Conservation (phyloP, 2,888 invertebrate genomes). For the Barypeithes pellucidus region DNA sequence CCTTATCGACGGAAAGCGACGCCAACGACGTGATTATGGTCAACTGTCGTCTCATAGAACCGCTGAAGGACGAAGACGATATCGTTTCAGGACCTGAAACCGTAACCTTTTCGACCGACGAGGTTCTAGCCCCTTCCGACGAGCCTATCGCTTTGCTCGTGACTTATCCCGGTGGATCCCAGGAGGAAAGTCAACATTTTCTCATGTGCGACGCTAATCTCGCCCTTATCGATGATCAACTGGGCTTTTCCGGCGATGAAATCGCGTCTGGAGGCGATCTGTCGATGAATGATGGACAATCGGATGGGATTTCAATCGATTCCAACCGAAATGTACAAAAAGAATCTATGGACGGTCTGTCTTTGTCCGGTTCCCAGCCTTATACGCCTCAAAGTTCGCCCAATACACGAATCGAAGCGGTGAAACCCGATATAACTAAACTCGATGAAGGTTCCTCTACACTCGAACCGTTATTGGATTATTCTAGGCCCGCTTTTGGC, state of each 20-base stretch:
- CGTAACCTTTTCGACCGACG: constrained; percentile 10
- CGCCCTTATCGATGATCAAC: background rate
- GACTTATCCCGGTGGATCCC: background rate
- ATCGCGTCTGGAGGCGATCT: background rate
- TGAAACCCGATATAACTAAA: background rate
- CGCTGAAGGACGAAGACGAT: constrained; percentile 15
- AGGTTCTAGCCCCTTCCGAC: constrained; percentile 3
- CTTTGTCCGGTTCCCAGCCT: constrained; percentile 18
- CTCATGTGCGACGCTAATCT: background rate
- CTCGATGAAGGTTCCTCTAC: background rate
- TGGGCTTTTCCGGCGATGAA: background rate
- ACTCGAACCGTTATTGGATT: background rate
- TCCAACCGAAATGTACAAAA: background rate
- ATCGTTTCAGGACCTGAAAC: constrained; percentile 8
- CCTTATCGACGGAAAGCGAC: background rate
- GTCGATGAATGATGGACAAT: background rate
- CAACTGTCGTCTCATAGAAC: constrained; percentile 12
- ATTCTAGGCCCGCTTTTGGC: background rate
- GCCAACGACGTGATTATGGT: constrained; percentile 7
- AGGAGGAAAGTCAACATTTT: constrained; percentile 9
- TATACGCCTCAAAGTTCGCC: constrained; percentile 10
- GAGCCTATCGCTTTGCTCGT: constrained; percentile 2
- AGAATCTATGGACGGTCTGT: background rate
- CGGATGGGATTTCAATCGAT: background rate
- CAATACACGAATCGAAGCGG: background rate